These are phyloP conservation scores for Neodiprion fabricii DNA, from an alignment of 1,140 invertebrate genomes.

Conservation along the genomic window DNA sequence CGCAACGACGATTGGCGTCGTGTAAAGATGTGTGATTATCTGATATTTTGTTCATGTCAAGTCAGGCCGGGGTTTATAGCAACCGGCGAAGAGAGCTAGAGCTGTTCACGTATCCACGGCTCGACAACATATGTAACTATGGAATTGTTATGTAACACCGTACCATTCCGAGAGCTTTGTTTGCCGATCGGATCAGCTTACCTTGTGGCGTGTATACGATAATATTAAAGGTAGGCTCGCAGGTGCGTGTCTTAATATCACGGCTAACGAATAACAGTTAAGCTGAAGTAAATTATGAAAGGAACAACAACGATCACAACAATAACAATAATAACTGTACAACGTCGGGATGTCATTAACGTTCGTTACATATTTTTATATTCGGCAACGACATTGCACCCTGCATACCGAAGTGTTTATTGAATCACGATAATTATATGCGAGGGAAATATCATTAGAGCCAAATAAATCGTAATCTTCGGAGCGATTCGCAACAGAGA, in stretches of 20 bases:
- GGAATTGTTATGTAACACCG: slow-evolving; percentile 1
- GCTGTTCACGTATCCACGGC: too few relatives aligned
- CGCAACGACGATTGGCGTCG: too few relatives aligned
- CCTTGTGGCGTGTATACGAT: background rate
- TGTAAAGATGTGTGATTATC: too few relatives aligned
- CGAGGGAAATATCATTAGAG: too few relatives aligned
- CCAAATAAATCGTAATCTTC: too few relatives aligned
- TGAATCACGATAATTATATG: too few relatives aligned
- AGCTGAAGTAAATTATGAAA: background rate
- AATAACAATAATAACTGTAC: background rate
- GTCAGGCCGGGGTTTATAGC: too few relatives aligned
- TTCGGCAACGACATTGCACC: too few relatives aligned
- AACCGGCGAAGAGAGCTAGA: too few relatives aligned
- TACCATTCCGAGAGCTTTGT: background rate
- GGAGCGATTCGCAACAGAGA: too few relatives aligned
- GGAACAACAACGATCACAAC: background rate
- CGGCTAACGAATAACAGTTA: background rate
- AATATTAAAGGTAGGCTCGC: background rate
- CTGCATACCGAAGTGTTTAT: too few relatives aligned
- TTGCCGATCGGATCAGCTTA: background rate
- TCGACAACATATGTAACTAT: background rate
- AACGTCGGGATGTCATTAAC: background rate
- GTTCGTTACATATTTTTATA: background rate
- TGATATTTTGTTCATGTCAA: too few relatives aligned
- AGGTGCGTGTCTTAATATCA: background rate